Conservation (phyloP, 2,888 invertebrate species). For the Conistra vaccinii region DNA sequence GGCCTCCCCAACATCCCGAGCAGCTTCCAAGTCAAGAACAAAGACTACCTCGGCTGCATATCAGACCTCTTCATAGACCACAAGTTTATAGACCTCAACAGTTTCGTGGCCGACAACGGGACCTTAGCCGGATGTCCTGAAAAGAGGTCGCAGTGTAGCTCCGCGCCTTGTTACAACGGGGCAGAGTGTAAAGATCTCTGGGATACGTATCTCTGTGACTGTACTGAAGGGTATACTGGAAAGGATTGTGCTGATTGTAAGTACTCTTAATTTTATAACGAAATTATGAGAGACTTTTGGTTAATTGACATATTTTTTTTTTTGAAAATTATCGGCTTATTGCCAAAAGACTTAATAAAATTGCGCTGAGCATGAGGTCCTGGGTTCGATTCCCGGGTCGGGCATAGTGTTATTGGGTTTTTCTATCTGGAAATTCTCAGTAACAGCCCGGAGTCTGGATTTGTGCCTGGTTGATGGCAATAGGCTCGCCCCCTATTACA, state of each 20-base stretch:
- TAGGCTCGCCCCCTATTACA: too few species aligned
- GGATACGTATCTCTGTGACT: constrained; percentile 96
- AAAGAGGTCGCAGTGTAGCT: constrained; percentile 95
- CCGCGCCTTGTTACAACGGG: constrained; percentile 96
- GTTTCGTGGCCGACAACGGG: constrained; percentile 97
- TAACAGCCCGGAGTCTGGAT: too few species aligned
- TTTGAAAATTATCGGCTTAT: too few species aligned
- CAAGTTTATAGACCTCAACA: constrained; percentile 96
- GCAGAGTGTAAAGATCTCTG: constrained; percentile 96
- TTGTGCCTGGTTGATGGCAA: too few species aligned
- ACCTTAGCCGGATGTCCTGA: constrained; percentile 97
- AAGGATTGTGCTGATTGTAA: constrained; percentile 96
- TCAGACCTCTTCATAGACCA: constrained; percentile 96
- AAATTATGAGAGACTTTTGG: too few species aligned
- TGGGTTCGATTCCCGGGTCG: too few species aligned
- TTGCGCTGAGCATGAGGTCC: too few species aligned
- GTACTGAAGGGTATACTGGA: constrained; percentile 96
- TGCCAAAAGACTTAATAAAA: too few species aligned
- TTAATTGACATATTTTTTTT: too few species aligned
- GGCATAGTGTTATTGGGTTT: too few species aligned
- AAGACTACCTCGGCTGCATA: constrained; percentile 97
- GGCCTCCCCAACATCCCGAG: constrained; percentile 96
- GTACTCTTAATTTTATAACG: too few species aligned
- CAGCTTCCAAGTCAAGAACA: constrained; percentile 94
- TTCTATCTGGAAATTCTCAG: too few species aligned